Conservation (phyloP, 2,113 vertebrate genomes). For the Coryphaenoides rupestris region DNA sequence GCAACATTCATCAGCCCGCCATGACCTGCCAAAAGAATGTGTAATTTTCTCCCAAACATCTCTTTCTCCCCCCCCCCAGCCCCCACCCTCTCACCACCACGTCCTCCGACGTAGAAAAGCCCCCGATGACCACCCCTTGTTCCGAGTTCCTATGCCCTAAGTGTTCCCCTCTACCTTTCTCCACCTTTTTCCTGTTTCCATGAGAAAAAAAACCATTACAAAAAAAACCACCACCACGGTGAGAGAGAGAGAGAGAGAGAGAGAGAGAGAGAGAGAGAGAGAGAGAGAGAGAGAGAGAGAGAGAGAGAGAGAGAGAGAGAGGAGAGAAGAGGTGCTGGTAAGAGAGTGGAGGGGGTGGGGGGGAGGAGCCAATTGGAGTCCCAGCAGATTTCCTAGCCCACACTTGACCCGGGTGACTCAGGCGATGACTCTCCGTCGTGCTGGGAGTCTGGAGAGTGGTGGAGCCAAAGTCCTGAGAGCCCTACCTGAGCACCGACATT, state of each 20-base stretch:
- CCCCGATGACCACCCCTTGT: neutral
- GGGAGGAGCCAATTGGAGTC: constrained; percentile 65
- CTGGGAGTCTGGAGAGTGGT: constrained; percentile 36
- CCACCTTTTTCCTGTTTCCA: constrained; percentile 68
- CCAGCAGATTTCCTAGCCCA: constrained; percentile 73
- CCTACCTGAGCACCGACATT: neutral
- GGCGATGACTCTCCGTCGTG: constrained; percentile 60
- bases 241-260: no score
- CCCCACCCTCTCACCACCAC: neutral
- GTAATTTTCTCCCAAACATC: constrained; percentile 10
- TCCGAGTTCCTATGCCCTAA: constrained; percentile 6
- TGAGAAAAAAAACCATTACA: constrained; percentile 39
- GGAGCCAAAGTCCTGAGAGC: constrained; percentile 50
- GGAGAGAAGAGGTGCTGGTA: constrained; percentile 38
- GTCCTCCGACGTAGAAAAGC: neutral
- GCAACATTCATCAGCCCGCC: constrained; percentile 12
- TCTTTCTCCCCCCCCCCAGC: constrained; percentile 1
- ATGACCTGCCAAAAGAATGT: constrained; percentile 16
- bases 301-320: no score
- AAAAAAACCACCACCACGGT: no score
- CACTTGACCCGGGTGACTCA: constrained; percentile 77
- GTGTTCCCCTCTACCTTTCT: constrained; percentile 41
- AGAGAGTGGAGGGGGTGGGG: no score
- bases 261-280: no score
- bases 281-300: no score